Evolutionary conservation across 2,888 invertebrate genomes (phyloP), one percentile per base, ranked within the genome.

Genomic region (Plebejus melissa): DNA sequence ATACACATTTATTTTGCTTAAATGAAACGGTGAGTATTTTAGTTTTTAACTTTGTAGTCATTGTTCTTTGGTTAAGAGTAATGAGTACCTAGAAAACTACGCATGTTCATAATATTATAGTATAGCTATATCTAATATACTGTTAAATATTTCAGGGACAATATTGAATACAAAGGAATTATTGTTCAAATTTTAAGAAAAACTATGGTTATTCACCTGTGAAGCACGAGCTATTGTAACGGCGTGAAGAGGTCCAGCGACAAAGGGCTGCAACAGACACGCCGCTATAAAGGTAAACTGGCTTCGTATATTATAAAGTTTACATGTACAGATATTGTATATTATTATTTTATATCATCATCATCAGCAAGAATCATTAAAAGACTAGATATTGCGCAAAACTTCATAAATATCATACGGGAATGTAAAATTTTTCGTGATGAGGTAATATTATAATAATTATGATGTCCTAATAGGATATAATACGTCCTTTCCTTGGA

Each of bases 191-290:
- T 36, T 65, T 65, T 69, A 70, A 38, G 36, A 69, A 69, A 75
- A 74, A 76, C 41, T 65, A 58, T 74, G 76, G 72, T 71, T 69
- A 75, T 74, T 60, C 80, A 81, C 78, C 78, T 81, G 78, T 82
- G 81, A 83, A 87, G 84, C 82, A 82, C 78, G 79, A 83, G 79
- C 90, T 84, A 87, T 90, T 90, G 90, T 90, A 84, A 84, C 81
- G 84, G 79, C 80, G 80, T 84, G 82, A 83, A 85, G 84, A 84
- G 86, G 84, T 80, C 81, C 78, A 79, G 76, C 80, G 80, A 86
- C 87, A 87, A 88, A 86, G 87, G 83, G 81, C 81, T 81, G 79
- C 76, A 82, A 81, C 80, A 78, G 76, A 77, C 76, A 71, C 75
- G 69, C 77, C 69, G 75, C 75, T 77, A 74, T 72, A 77, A 76